Evolutionary conservation across 2,113 vertebrate genomes (phyloP), one percentile per base, ranked within the genome.

Genomic region (Manacus vitellinus): DNA sequence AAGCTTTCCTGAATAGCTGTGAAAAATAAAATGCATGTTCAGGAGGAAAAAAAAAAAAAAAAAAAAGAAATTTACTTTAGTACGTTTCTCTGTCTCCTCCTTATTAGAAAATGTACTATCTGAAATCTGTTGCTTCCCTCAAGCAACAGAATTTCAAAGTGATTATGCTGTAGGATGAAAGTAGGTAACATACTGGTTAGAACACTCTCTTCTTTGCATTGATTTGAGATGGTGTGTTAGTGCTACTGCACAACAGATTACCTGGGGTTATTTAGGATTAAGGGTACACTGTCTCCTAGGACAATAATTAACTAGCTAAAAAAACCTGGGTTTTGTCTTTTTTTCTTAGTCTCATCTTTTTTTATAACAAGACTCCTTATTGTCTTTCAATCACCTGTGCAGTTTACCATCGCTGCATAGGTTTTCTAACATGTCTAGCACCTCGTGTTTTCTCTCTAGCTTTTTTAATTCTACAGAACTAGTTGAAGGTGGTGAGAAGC

Each of bases 131-230:
- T 76, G 21, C 56, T 93, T 96, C 92, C 55, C 84, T 88, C 58
- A 70, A 96, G 93, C 35, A 96, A 84, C 28, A 92, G 54, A 56
- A 95, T 94, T 95, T 88, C 44, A 75, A 72, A 96, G 43, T 54
- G 61, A 89, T 96, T 95, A 56, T 94, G 63, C 74, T 86, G 63
- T 39, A 72, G 37, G 59, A 89, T 86, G 61, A 63, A 95, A 94
- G 46, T 35, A 85, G 70, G 70, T 30, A 92, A 24, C 22, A 12
- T 61, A 14, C 77, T 88, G 72, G 33, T 88, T 83, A 83, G 52
- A 54, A 11, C 39, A 55, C 35, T 92, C 7, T 7, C 15, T 96
- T 73, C 75, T 39, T 31, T 82, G 54, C 63, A 67, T 88, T 89
- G 33, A 88, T 95, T 87, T 85, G 74, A 93, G 96, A 94, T 59